Conservation (phyloP, 2,113 vertebrate species). For the Callaeas wilsoni region DNA sequence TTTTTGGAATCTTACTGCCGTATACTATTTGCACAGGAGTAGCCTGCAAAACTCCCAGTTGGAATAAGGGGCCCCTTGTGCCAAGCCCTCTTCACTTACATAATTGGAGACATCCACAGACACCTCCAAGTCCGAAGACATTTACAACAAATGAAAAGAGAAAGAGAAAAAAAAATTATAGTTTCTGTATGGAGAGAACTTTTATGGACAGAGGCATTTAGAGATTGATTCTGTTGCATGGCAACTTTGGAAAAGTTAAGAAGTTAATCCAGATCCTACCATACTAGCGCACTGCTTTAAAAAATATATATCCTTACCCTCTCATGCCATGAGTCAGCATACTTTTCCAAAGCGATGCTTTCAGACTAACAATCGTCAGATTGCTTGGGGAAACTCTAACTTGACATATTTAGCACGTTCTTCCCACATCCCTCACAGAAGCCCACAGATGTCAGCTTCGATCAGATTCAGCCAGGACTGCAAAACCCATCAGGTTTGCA, state of each 20-base stretch:
- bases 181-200: neutral
- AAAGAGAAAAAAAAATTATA: neutral
- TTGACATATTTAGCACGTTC: neutral
- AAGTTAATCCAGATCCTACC: neutral
- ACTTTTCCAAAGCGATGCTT: neutral
- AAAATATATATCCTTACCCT: neutral
- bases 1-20: neutral
- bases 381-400: neutral
- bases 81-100: neutral
- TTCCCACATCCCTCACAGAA: slow-evolving; percentile 28
- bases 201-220: neutral
- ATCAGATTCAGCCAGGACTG: slow-evolving; percentile 5
- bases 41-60: neutral
- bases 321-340: slow-evolving; percentile 1
- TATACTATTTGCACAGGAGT: neutral
- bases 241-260: neutral
- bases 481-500: neutral
- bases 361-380: neutral
- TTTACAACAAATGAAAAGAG: neutral
- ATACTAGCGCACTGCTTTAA: neutral
- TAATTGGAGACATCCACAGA: neutral
- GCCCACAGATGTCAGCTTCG: neutral
- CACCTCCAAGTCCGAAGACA: neutral
- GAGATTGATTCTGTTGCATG: neutral
- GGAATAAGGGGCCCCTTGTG: neutral